A percentile compares a stretch with the other conserved stretches of the same genome.
phyloP scores from a whole-genome alignment of 2,888 invertebrate genomes.

The Dryadula phaetusa region DNA sequence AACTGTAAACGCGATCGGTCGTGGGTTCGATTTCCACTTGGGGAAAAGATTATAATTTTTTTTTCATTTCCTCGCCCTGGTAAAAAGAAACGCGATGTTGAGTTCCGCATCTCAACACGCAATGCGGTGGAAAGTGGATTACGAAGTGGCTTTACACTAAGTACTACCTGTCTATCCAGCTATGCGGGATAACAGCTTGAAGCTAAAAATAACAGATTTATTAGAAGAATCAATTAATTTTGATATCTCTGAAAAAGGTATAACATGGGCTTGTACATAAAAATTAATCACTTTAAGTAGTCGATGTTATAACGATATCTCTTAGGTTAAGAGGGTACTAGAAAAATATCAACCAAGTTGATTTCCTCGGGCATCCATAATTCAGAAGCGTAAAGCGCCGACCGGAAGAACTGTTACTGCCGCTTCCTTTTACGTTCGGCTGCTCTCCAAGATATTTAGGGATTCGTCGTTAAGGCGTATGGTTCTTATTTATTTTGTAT shows the following conservation, averaged over 20 bases:
- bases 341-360: constrained; percentile 58
- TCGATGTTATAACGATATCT: constrained; percentile 18
- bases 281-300: constrained; percentile 17
- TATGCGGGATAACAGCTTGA: too few relatives aligned
- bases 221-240: neutral
- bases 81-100: too few relatives aligned
- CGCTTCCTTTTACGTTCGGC: constrained; percentile 60
- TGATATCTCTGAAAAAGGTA: neutral
- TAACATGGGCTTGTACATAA: neutral
- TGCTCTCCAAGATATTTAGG: constrained; percentile 50
- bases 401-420: constrained; percentile 64
- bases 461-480: constrained; percentile 32
- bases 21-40: too few relatives aligned
- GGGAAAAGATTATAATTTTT: too few relatives aligned
- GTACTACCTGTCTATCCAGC: too few relatives aligned
- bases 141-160: too few relatives aligned
- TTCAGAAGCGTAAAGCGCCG: constrained; percentile 57
- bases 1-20: too few relatives aligned
- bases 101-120: too few relatives aligned
- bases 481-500: constrained; percentile 17
- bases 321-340: constrained; percentile 31
- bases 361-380: constrained; percentile 59
- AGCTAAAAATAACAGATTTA: too few relatives aligned
- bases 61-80: too few relatives aligned
- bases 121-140: too few relatives aligned